These are phyloP conservation scores for Ceratina australensis DNA, from an alignment of 1,140 invertebrate genomes.

Conservation along the genomic window DNA sequence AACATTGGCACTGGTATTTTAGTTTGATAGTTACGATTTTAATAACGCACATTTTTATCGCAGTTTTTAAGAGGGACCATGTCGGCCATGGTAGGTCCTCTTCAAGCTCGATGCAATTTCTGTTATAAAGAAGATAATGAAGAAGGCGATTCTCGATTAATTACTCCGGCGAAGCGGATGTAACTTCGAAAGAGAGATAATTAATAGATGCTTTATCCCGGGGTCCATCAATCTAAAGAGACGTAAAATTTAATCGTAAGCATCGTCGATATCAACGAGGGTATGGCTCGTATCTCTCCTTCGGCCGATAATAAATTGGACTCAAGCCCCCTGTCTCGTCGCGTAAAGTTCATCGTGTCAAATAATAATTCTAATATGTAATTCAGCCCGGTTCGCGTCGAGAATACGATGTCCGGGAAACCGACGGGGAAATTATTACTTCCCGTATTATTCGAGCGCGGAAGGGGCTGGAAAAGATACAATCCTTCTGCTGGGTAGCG, in stretches of 20 bases:
- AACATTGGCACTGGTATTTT: too few species aligned
- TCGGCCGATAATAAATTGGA: not conserved
- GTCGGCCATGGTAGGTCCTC: too few species aligned
- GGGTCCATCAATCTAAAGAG: not conserved
- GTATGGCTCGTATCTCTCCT: not conserved
- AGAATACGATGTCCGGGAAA: not conserved
- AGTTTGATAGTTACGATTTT: too few species aligned
- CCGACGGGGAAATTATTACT: constrained; percentile 20
- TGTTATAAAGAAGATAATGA: too few species aligned
- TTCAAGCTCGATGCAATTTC: too few species aligned
- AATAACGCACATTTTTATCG: too few species aligned
- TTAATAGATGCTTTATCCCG: too few species aligned
- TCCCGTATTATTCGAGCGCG: constrained; percentile 1
- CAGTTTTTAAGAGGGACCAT: too few species aligned
- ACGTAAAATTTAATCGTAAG: not conserved
- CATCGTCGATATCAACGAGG: not conserved
- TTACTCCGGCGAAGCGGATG: too few species aligned
- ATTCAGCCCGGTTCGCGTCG: not conserved
- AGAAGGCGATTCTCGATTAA: too few species aligned
- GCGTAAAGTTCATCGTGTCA: not conserved
- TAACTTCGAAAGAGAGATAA: too few species aligned
- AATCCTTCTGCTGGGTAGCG: constrained; percentile 23
- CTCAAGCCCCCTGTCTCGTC: not conserved
- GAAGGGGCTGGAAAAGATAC: constrained; percentile 2
- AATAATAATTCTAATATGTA: constrained; percentile 20